Percentiles rank a stretch among this genome's conserved stretches.
Conservation (phyloP, 1,140 invertebrate species). For the Steinernema khuongi region DNA sequence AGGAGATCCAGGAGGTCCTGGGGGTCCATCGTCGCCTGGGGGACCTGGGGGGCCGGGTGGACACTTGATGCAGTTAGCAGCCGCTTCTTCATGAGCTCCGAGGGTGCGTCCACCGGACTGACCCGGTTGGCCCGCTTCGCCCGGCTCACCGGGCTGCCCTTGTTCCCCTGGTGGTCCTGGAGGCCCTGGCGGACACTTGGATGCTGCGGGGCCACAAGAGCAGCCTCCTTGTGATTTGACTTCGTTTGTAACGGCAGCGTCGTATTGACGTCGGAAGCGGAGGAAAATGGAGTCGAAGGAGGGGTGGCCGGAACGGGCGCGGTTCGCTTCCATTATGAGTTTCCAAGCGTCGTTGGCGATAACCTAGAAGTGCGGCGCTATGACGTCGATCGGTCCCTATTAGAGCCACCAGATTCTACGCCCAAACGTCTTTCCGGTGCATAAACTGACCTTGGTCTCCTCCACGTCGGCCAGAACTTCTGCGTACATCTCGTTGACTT, state of each 20-base stretch:
- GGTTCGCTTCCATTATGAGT: background rate
- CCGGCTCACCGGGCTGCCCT: background rate
- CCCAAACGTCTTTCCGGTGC: background rate
- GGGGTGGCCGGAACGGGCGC: background rate
- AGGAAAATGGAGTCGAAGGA: background rate
- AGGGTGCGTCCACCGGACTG: background rate
- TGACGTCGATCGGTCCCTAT: no score
- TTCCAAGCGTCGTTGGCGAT: constrained; percentile 1
- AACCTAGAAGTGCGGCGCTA: background rate
- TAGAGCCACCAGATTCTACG: background rate
- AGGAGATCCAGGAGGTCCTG: background rate
- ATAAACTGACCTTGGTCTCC: background rate
- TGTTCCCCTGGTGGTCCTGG: background rate
- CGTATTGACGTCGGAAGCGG: background rate
- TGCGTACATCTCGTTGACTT: background rate
- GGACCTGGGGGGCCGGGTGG: background rate
- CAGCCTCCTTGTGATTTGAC: background rate
- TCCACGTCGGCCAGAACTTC: background rate
- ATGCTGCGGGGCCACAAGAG: background rate
- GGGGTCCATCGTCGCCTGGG: background rate
- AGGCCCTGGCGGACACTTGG: background rate
- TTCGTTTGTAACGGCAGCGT: background rate
- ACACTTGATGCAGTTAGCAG: background rate
- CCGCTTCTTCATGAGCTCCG: background rate
- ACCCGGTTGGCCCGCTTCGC: background rate